Evolutionary conservation across 2,113 vertebrate species (phyloP), one percentile per base, ranked within the genome.

Genomic region (Donacobius atricapilla): DNA sequence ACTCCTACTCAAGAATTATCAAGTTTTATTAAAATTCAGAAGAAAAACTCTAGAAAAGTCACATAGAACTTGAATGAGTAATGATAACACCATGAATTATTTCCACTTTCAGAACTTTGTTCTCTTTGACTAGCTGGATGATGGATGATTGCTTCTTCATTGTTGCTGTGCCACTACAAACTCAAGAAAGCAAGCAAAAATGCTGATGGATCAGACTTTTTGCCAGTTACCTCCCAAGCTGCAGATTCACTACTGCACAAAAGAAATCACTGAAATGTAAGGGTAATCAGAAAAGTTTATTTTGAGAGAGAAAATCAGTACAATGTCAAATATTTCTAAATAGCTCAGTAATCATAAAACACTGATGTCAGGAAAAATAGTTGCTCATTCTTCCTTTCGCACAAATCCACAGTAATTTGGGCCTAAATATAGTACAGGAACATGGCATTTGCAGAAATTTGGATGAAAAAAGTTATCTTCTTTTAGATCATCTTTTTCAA

Each of bases 241-340:
- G 90, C 82, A 95, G 77, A 95, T 96, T 95, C 75, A 63, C 72
- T 71, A 13, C 64, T 64, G 40, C 95, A 95, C 94, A 96, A 96
- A 94, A 97, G 95, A 94, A 97, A 97, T 96, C 93, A 96, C 78
- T 88, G 94, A 92, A 81, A 96, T 95, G 40, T 92, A 63, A 94
- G 93, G 48, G 72, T 71, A 97, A 96, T 96, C 95, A 97, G 87
- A 93, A 95, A 95, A 96, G 71, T 96, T 96, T 96, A 96, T 96
- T 97, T 97, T 95, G 92, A 88, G 92, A 92, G 75, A 90, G 64
- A 97, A 95, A 93, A 95, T 95, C 70, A 92, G 92, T 96, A 96
- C 90, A 94, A 97, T 95, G 83, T 96, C 88, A 97, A 96, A 96
- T 95, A 93, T 94, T 95, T 91, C 92, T 95, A 94, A 96, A 95